Conservation (phyloP, 2,113 vertebrate species). For the Gadus macrocephalus region DNA sequence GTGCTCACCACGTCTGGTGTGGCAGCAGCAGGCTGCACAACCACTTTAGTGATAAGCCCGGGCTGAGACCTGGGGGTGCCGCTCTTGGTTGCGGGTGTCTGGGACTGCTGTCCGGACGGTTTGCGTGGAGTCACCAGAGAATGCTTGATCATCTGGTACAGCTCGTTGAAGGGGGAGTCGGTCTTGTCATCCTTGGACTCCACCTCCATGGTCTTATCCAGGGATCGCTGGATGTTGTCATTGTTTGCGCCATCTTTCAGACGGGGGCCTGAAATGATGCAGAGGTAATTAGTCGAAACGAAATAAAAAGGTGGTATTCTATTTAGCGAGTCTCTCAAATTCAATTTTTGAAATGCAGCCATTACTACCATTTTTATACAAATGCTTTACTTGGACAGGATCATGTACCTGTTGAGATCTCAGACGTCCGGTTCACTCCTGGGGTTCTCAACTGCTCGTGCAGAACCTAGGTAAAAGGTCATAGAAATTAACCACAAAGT, state of each 20-base stretch:
- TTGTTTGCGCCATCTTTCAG: constrained; percentile 70
- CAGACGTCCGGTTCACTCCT: constrained; percentile 31
- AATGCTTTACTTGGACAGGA: no score
- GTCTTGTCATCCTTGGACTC: constrained; percentile 50
- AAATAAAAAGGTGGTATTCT: no score
- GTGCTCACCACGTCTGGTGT: constrained; percentile 8
- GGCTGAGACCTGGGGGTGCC: constrained; percentile 20
- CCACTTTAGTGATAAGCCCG: constrained; percentile 12
- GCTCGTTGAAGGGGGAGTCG: constrained; percentile 76
- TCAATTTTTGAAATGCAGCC: no score
- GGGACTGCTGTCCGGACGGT: constrained; percentile 54
- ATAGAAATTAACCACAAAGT: neutral
- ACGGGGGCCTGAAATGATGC: constrained; percentile 43
- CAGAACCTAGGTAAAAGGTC: constrained; percentile 66
- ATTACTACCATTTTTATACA: no score
- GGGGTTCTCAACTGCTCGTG: constrained; percentile 71
- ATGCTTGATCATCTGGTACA: constrained; percentile 79
- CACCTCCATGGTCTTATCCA: constrained; percentile 48
- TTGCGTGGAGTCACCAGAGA: constrained; percentile 62
- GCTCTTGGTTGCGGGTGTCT: constrained; percentile 34
- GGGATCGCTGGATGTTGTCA: constrained; percentile 44
- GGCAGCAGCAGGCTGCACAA: neutral
- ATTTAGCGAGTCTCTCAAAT: no score
- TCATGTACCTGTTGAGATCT: constrained; percentile 59
- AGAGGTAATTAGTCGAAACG: neutral